Percentiles rank a stretch among this genome's conserved stretches.
Conservation (phyloP, 2,113 vertebrate genomes). For the Channa argus region DNA sequence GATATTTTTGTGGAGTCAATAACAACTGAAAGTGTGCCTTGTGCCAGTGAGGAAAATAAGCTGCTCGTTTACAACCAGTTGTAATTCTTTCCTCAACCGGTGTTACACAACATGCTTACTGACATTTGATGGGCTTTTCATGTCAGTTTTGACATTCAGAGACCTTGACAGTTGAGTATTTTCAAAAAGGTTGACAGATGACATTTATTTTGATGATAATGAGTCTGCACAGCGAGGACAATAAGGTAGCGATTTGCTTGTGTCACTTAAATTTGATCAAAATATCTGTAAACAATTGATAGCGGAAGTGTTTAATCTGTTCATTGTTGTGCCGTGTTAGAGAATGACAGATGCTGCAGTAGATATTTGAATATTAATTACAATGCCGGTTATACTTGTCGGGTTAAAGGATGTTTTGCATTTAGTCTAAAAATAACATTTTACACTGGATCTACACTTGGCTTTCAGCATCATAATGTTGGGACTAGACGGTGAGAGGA, state of each 20-base stretch:
- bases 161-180: conserved; percentile 49
- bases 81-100: conserved; percentile 13
- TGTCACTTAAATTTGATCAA: conserved; percentile 39
- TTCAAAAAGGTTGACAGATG: conserved; percentile 53
- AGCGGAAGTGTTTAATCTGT: conserved; percentile 19
- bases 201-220: conserved; percentile 70
- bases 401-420: conserved; percentile 6
- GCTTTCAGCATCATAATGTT: not conserved
- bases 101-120: conserved; percentile 33
- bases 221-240: conserved; percentile 27
- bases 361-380: not conserved
- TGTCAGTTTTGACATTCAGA: conserved; percentile 72
- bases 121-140: conserved; percentile 69
- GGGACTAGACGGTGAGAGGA: not conserved
- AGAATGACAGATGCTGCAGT: not conserved
- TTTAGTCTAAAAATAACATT: conserved; percentile 15
- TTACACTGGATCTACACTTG: not conserved
- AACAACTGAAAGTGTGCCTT: conserved; percentile 15
- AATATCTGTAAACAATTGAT: conserved; percentile 19
- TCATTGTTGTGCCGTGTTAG: not conserved
- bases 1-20: conserved; percentile 63
- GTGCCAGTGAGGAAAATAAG: conserved; percentile 3
- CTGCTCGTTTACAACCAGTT: conserved; percentile 6
- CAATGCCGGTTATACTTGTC: not conserved
- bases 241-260: conserved; percentile 22